These are phyloP conservation scores for Limanda limanda DNA, from an alignment of 2,113 vertebrate genomes.

Conservation along the genomic window DNA sequence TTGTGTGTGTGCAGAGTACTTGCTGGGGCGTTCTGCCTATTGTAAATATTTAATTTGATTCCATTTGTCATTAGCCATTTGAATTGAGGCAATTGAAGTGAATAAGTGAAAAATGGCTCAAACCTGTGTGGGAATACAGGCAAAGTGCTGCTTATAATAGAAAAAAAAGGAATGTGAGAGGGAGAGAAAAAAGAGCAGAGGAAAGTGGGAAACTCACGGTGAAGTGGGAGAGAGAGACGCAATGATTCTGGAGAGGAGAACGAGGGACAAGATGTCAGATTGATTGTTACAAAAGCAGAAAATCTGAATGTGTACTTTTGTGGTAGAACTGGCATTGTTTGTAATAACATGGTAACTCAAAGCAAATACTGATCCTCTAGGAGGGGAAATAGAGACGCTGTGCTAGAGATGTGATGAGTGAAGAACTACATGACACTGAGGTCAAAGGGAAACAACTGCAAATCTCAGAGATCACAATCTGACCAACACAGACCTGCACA, in stretches of 20 bases:
- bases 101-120: conserved; percentile 43
- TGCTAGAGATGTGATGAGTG: not conserved
- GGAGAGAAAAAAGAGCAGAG: conserved; percentile 7
- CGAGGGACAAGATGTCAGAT: conserved; percentile 31
- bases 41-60: conserved; percentile 70
- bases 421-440: conserved; percentile 14
- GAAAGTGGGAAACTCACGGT: conserved; percentile 4
- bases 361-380: conserved; percentile 24
- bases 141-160: conserved; percentile 47
- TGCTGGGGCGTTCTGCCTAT: conserved; percentile 47
- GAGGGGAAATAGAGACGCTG: no score
- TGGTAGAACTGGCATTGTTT: conserved; percentile 29
- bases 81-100: conserved; percentile 44
- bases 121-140: conserved; percentile 35
- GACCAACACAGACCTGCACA: not conserved
- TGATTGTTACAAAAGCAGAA: conserved; percentile 35
- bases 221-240: conserved; percentile 34
- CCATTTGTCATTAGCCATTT: conserved; percentile 45
- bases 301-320: conserved; percentile 31
- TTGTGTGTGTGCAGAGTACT: conserved; percentile 41
- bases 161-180: conserved; percentile 37
- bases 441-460: conserved; percentile 48
- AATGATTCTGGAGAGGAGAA: conserved; percentile 21
- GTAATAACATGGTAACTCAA: conserved; percentile 2
- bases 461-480: conserved; percentile 36